These are phyloP conservation scores for Gavialis gangeticus DNA, from an alignment of 2,113 vertebrate genomes.

Conservation along the genomic window DNA sequence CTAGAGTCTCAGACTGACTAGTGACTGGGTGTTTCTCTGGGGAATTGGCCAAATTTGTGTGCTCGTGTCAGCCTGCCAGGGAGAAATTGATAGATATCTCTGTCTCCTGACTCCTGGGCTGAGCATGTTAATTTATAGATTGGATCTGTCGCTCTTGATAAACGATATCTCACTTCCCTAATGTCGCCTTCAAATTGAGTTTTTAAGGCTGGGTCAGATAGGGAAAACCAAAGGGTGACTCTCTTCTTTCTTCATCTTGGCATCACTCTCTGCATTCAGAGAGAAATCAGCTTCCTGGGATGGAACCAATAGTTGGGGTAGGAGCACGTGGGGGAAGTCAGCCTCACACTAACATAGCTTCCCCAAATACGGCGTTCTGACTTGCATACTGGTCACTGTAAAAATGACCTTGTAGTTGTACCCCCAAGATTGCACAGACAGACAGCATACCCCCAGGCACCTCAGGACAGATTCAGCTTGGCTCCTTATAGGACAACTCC, in stretches of 20 bases:
- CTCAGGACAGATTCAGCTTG: fast-evolving
- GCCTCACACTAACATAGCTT: not conserved
- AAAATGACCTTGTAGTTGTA: fast-evolving
- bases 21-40: not conserved
- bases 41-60: conserved; percentile 55
- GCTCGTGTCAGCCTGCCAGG: conserved; percentile 2
- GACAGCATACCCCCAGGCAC: too few species aligned
- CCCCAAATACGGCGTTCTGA: not conserved
- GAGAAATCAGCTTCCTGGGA: not conserved
- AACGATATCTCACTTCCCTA: conserved; percentile 68
- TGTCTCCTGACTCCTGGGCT: conserved; percentile 48
- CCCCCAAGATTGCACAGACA: not conserved
- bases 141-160: conserved; percentile 71
- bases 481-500: not conserved
- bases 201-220: conserved; percentile 62
- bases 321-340: not conserved
- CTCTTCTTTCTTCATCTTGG: not conserved
- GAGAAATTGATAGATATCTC: conserved; percentile 66
- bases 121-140: conserved; percentile 72
- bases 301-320: not conserved
- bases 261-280: fast-evolving
- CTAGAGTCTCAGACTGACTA: not conserved
- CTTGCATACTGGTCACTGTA: fast-evolving
- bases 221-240: conserved; percentile 22
- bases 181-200: conserved; percentile 65